A percentile compares a stretch with the other conserved stretches of the same genome.
Conservation (phyloP, 2,113 vertebrate genomes). For the Gracilinanus agilis region DNA sequence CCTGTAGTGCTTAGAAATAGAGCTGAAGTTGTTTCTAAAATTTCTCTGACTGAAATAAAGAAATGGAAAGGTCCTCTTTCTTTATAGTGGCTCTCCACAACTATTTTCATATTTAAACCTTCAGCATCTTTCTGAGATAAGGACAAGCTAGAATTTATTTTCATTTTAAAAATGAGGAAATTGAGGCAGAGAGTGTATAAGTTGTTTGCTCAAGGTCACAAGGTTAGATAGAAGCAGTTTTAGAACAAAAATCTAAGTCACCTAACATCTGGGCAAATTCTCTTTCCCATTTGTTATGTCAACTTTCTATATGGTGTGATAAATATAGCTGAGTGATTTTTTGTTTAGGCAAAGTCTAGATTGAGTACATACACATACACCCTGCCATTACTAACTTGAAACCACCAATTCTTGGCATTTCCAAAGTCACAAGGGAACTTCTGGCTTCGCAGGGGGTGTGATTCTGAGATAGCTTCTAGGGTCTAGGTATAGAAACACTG, state of each 20-base stretch:
- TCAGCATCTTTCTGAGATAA: not conserved
- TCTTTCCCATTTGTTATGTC: not conserved
- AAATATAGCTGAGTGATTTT: not conserved
- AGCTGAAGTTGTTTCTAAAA: constrained; percentile 6
- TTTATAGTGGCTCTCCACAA: not conserved
- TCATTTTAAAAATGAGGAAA: not conserved
- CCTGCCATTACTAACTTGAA: not conserved
- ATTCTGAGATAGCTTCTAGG: not conserved
- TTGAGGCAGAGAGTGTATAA: not conserved
- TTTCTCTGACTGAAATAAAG: not conserved
- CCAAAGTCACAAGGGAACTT: too few relatives aligned
- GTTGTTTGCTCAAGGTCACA: not conserved
- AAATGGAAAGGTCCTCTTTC: constrained; percentile 13
- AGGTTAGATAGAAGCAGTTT: not conserved
- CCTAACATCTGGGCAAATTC: not conserved
- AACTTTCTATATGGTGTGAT: not conserved
- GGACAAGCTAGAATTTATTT: not conserved
- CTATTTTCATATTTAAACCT: not conserved
- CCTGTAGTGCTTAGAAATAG: not conserved
- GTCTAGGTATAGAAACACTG: not conserved
- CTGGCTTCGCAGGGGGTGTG: not conserved
- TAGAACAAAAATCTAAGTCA: not conserved
- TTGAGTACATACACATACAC: too few relatives aligned
- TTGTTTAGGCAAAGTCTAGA: constrained; percentile 22
- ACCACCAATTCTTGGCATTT: not conserved